Conservation (phyloP, 2,113 vertebrate species). For the Gila orcuttii region DNA sequence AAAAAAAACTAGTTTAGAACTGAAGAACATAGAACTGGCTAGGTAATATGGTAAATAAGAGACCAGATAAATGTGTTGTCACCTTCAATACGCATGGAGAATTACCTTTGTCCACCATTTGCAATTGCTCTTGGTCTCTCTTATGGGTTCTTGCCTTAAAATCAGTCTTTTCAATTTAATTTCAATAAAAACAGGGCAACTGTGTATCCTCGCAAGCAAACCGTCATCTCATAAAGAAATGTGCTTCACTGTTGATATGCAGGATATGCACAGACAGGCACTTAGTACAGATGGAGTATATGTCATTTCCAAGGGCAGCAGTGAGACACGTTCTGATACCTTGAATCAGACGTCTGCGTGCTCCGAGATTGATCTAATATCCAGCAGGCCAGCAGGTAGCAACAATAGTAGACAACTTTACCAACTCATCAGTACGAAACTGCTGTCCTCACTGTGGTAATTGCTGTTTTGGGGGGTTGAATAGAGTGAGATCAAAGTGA, state of each 20-base stretch:
- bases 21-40: not conserved
- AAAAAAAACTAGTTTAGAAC: slow-evolving; percentile 25
- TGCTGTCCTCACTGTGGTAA: slow-evolving; percentile 15
- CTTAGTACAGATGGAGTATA: slow-evolving; percentile 10
- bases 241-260: not conserved
- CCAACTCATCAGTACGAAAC: slow-evolving; percentile 37
- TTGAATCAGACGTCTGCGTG: not conserved
- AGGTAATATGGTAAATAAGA: slow-evolving; percentile 23
- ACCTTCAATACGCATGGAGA: slow-evolving; percentile 55
- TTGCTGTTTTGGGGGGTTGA: slow-evolving; percentile 41
- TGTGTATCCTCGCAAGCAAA: not conserved
- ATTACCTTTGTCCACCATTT: slow-evolving; percentile 48
- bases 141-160: slow-evolving; percentile 18
- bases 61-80: slow-evolving; percentile 58
- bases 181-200: not conserved
- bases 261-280: slow-evolving; percentile 17
- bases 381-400: not conserved
- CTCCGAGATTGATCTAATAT: slow-evolving; percentile 22
- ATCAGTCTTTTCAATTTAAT: not conserved
- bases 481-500: slow-evolving; percentile 27
- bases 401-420: slow-evolving; percentile 10
- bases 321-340: not conserved
- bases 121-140: not conserved
- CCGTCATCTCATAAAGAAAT: not conserved
- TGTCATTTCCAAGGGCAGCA: slow-evolving; percentile 23